Conservation (phyloP, 2,113 vertebrate genomes). For the Tretioscincus oriximinensis region DNA sequence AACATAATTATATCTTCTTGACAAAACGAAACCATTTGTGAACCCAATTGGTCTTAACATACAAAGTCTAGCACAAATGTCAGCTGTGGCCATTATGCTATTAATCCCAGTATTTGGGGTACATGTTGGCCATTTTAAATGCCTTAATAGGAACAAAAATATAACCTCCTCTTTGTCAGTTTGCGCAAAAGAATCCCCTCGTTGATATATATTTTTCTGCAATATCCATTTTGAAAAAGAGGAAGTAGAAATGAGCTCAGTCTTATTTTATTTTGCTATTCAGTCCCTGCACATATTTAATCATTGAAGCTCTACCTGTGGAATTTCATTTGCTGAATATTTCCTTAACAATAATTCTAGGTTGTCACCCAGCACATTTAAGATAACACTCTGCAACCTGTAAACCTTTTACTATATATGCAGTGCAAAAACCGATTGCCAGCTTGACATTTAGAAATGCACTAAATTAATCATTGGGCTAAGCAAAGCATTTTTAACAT, state of each 20-base stretch:
- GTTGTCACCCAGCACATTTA: neutral
- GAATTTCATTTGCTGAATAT: neutral
- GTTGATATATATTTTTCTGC: neutral
- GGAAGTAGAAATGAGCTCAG: neutral
- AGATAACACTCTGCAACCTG: neutral
- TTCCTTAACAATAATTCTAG: neutral
- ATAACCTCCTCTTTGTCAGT: neutral
- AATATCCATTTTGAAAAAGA: neutral
- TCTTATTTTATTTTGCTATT: conserved; percentile 9
- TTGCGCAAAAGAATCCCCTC: neutral
- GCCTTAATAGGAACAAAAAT: conserved; percentile 39
- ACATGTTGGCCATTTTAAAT: conserved; percentile 40
- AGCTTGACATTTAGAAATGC: neutral
- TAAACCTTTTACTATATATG: neutral
- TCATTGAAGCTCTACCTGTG: conserved; percentile 23
- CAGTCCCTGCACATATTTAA: conserved; percentile 3
- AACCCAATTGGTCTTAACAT: conserved; percentile 31
- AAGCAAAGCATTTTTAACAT: neutral
- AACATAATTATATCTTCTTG: neutral
- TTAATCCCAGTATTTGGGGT: conserved; percentile 63
- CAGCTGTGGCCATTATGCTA: conserved; percentile 57
- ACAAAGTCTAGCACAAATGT: conserved; percentile 26
- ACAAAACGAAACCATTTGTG: conserved; percentile 28
- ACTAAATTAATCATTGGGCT: neutral
- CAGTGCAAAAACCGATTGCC: neutral